phyloP scores from a whole-genome alignment of 1,140 invertebrate species.

The Parasteatoda tepidariorum region DNA sequence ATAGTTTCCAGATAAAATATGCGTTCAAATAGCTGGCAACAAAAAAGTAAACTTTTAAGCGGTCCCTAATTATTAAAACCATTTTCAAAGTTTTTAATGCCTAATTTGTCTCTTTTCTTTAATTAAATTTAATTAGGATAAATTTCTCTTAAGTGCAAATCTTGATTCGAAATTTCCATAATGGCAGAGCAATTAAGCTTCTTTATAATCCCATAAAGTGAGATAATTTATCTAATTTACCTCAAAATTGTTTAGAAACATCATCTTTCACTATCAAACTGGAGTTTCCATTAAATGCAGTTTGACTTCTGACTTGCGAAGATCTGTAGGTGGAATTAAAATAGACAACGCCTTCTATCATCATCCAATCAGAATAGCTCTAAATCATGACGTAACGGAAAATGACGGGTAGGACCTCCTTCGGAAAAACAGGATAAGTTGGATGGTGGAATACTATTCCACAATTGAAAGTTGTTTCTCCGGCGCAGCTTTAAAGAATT shows the following conservation, averaged over 20 bases:
- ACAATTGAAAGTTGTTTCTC: slow-evolving; percentile 20
- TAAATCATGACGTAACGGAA: background rate
- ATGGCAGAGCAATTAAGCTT: background rate
- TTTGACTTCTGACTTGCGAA: background rate
- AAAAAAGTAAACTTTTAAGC: too few species aligned
- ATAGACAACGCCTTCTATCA: background rate
- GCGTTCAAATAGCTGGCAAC: too few species aligned
- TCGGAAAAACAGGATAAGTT: background rate
- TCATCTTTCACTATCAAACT: background rate
- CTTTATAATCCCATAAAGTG: background rate
- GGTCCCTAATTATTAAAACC: too few species aligned
- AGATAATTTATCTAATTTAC: slow-evolving; percentile 14
- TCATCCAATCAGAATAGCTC: background rate
- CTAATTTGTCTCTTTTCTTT: background rate
- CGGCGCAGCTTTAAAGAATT: background rate
- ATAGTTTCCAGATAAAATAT: too few species aligned
- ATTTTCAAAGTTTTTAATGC: too few species aligned
- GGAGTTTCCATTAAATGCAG: slow-evolving; percentile 12
- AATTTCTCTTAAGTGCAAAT: background rate
- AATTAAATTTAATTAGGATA: slow-evolving; percentile 1
- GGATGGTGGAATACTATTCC: slow-evolving; percentile 15
- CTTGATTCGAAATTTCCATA: background rate
- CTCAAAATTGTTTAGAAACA: slow-evolving; percentile 6
- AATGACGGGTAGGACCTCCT: background rate
- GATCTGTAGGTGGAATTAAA: background rate